Base-by-base conservation (phyloP, 2,797 vertebrate genomes). In the Propithecus perrieri region DNA sequence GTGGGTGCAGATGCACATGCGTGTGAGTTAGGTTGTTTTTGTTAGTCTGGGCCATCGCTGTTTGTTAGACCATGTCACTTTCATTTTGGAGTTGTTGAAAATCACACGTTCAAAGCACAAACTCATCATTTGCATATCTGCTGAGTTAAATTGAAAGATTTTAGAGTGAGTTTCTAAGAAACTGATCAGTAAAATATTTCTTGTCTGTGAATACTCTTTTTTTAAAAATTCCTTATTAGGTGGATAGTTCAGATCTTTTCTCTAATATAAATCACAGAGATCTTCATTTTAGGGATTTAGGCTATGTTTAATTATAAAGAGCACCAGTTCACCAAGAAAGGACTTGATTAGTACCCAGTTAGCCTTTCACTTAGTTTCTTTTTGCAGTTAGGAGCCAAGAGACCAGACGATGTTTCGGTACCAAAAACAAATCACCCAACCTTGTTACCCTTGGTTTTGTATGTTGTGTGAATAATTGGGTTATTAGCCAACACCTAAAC, bases 151-250 rank as follows among this genome's bases (percentile, higher is more conserved):
- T n/a, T 74, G 55, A 67, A 88, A 92, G 81, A 75, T 80, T 86
- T 80, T 95, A 72, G 59, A 79, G 30, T 84, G 35, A 85, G 22
- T 78, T 87, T 89, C 38, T 93, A 83, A 95, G 81, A 94, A 79
- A 86, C 24, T 65, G 38, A 61, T 72, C 74, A 41, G 30, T 75
- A 17, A 91, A 83, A 14, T 92, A 59, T 57, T 96, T 96, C 50
- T 46, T 86, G 24, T 84, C 38, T 55, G 10, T 79, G 15, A 75
- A 35, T 69, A 59, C 6, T 43, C 8, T 93, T 84, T 91, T 65
- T 83, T 18, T 13, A 24, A 48, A 86, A 84, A 86, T 85, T 74
- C 35, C 6, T 63, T 57, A 67, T 53, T 89, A 57, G 6, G 10
- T 43, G 20, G 59, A 28, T 78, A 87, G 43, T 55, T 78, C 61